Conservation (phyloP, 2,113 vertebrate genomes). For the Rhynchomys soricoides region DNA sequence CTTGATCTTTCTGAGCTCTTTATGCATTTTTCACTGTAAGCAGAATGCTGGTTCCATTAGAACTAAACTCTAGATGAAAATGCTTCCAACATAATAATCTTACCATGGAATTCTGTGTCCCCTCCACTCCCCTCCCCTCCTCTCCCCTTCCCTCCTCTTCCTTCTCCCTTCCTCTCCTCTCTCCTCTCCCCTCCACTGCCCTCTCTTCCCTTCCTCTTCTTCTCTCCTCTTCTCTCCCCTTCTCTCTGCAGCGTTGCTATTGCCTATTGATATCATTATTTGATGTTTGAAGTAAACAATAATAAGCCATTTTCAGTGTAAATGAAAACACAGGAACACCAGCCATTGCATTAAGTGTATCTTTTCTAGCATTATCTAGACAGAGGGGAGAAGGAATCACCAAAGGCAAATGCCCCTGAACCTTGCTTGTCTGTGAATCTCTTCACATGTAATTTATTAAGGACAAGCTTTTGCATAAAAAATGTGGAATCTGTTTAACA, state of each 20-base stretch:
- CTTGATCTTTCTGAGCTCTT: neutral
- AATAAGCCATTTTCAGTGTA: neutral
- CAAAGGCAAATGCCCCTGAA: neutral
- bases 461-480: neutral
- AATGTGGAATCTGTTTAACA: slow-evolving; percentile 37
- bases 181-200: neutral
- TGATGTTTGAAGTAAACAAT: neutral
- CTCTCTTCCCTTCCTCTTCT: neutral
- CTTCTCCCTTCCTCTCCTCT: no score
- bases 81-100: neutral
- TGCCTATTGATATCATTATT: neutral
- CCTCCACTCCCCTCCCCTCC: no score
- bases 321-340: neutral
- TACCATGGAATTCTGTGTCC: neutral
- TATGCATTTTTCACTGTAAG: neutral
- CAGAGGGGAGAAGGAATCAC: neutral
- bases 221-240: no score
- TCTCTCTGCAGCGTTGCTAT: neutral
- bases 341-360: neutral
- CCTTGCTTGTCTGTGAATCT: slow-evolving; percentile 20
- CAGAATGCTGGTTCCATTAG: neutral
- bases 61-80: neutral
- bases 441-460: neutral
- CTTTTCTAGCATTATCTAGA: neutral
- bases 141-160: no score